These are phyloP conservation scores for Onychostoma macrolepis DNA, from an alignment of 2,113 vertebrate species.

Conservation along the genomic window DNA sequence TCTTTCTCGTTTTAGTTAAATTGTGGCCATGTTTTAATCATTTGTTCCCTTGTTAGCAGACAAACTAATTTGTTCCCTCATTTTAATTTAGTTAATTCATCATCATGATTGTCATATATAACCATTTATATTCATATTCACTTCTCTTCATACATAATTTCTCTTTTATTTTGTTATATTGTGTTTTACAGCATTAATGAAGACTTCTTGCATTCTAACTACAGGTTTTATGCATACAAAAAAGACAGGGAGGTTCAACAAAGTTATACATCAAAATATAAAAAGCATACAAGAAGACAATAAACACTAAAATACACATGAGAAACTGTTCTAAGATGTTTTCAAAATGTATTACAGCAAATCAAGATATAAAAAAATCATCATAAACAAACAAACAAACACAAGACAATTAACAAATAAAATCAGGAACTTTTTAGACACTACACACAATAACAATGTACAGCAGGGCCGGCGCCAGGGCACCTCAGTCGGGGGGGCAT, in stretches of 20 bases:
- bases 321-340: not conserved
- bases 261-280: not conserved
- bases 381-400: not conserved
- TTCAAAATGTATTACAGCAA: not conserved
- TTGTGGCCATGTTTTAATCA: too few relatives aligned
- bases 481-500: too few relatives aligned
- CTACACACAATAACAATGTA: not conserved
- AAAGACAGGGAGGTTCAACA: not conserved
- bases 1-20: too few relatives aligned
- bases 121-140: not conserved
- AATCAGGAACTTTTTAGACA: not conserved
- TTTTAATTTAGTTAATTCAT: too few relatives aligned
- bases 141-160: too few relatives aligned
- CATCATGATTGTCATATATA: too few relatives aligned
- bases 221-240: not conserved
- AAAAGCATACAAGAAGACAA: not conserved
- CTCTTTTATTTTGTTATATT: not conserved
- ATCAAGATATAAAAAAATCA: not conserved
- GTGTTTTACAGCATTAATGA: not conserved
- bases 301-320: not conserved
- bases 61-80: too few relatives aligned
- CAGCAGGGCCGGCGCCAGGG: too few relatives aligned
- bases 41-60: too few relatives aligned
- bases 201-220: not conserved
- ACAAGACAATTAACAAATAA: not conserved